Percentiles rank a stretch among this genome's conserved stretches.
Conservation (phyloP, 2,113 vertebrate genomes). For the Mobula hypostoma region DNA sequence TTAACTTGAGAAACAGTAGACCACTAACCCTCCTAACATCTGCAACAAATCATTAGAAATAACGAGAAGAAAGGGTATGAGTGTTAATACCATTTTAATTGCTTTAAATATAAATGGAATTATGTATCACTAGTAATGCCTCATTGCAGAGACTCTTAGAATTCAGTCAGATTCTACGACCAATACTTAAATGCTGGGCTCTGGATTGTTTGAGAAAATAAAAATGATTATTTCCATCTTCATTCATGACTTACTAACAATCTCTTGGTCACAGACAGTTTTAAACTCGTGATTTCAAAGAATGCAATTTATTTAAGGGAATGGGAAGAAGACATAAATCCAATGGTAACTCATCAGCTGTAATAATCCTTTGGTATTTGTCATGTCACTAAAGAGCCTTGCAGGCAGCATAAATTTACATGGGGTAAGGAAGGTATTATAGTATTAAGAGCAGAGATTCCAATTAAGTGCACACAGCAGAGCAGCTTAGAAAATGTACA, state of each 20-base stretch:
- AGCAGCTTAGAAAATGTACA: neutral
- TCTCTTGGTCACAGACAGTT: neutral
- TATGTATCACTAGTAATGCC: neutral
- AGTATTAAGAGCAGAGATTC: neutral
- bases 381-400: neutral
- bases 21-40: neutral
- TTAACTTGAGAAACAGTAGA: neutral
- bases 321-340: too few species aligned
- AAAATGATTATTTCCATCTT: neutral
- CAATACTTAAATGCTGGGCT: neutral
- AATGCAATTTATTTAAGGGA: neutral
- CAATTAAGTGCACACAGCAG: neutral
- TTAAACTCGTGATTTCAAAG: neutral
- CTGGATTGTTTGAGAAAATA: neutral
- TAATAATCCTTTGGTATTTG: constrained; percentile 7
- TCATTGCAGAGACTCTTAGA: neutral
- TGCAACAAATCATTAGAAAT: neutral
- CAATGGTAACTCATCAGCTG: neutral
- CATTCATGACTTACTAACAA: too few species aligned
- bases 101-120: neutral
- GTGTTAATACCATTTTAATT: neutral
- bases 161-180: neutral
- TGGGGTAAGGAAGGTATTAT: constrained; percentile 2
- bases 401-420: constrained; percentile 1
- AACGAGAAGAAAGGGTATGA: neutral